These are phyloP conservation scores for Lepus oiostolus DNA, from an alignment of 2,797 vertebrate species.

Conservation along the genomic window DNA sequence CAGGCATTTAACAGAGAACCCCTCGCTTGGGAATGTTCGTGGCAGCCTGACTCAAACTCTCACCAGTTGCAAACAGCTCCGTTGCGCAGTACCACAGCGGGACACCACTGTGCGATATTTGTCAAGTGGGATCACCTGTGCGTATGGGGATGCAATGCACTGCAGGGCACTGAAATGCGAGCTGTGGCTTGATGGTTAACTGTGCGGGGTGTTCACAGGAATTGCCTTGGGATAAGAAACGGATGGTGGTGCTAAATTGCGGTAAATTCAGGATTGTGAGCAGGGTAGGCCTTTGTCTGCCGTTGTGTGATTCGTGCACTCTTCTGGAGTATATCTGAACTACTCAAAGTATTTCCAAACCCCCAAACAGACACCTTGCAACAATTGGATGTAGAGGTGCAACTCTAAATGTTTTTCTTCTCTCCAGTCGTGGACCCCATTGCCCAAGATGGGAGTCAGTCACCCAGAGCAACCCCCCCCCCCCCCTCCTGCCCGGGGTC, in stretches of 20 bases:
- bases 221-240: background rate
- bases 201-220: rapidly evolving
- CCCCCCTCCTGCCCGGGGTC: rapidly evolving
- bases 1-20: background rate
- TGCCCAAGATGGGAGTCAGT: background rate
- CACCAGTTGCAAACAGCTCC: background rate
- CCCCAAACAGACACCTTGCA: background rate
- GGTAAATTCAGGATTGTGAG: background rate
- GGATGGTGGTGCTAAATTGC: background rate
- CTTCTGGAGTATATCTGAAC: background rate
- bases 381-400: background rate
- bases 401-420: background rate
- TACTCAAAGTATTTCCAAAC: slow-evolving; percentile 12
- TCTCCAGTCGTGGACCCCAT: background rate
- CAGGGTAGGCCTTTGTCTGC: background rate
- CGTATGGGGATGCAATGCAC: background rate
- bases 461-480: background rate
- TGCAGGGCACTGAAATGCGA: too few species aligned
- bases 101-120: background rate
- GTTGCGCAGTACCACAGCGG: background rate
- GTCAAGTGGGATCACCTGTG: background rate
- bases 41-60: background rate
- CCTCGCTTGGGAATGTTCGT: background rate
- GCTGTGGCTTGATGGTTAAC: too few species aligned
- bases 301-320: background rate